A percentile compares a stretch with the other conserved stretches of the same genome.
phyloP scores from a whole-genome alignment of 2,113 vertebrate genomes.

The Collichthys lucidus region DNA sequence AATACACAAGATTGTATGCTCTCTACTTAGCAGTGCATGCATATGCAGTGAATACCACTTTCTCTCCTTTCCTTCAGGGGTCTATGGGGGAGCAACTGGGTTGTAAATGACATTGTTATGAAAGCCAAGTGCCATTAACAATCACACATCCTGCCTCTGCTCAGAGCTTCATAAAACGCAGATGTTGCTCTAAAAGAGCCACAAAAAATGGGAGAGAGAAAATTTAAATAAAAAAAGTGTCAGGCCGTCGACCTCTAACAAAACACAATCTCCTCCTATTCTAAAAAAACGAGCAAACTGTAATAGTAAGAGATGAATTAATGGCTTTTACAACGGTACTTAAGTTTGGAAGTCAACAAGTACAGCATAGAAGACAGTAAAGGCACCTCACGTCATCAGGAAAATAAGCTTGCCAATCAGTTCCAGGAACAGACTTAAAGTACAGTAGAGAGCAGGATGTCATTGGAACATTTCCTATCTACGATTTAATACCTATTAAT shows the following conservation, averaged over 20 bases:
- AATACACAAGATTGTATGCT: constrained; percentile 68
- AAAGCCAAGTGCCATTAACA: constrained; percentile 81
- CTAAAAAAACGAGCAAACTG: constrained; percentile 51
- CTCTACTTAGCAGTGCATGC: constrained; percentile 61
- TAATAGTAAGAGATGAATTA: constrained; percentile 73
- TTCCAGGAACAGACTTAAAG: constrained; percentile 68
- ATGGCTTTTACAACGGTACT: constrained; percentile 57
- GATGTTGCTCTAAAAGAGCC: constrained; percentile 83
- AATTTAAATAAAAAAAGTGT: constrained; percentile 70
- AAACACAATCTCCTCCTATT: constrained; percentile 73
- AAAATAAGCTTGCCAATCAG: constrained; percentile 80
- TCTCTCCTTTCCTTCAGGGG: constrained; percentile 70
- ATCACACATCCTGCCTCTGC: constrained; percentile 78
- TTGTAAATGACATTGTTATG: constrained; percentile 81
- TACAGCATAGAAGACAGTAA: constrained; percentile 60
- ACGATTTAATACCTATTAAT: constrained; percentile 78
- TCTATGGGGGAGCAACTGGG: constrained; percentile 79
- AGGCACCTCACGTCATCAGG: constrained; percentile 69
- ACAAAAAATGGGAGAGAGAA: constrained; percentile 66
- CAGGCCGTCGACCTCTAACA: constrained; percentile 75
- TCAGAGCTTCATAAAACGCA: constrained; percentile 81
- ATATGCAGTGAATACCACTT: constrained; percentile 73
- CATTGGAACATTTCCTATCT: constrained; percentile 75
- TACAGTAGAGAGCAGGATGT: constrained; percentile 71
- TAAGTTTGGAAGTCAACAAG: constrained; percentile 70